Evolutionary conservation across 2,888 invertebrate species (phyloP), one percentile per base, ranked within the genome.

Genomic region (Dendrolimus houi): DNA sequence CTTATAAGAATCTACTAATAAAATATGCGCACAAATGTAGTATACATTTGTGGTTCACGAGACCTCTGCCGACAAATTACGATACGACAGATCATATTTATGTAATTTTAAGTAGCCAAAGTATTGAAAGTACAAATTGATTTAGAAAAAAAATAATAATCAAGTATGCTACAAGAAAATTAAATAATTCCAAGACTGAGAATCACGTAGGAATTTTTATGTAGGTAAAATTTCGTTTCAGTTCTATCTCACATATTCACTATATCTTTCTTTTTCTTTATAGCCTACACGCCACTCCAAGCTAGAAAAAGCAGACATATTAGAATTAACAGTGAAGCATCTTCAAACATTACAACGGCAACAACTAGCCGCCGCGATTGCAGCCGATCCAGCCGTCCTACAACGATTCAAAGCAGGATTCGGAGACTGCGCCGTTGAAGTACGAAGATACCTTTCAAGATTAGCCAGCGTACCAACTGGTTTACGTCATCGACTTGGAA

Each of bases 301-400:
- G 81, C 91, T 98, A 72, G 98, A 98, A 83, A 98, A 98, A 79
- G 98, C 98, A 0, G 98, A 98, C 82, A 98, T 98, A 68, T 89
- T 98, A 57, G 98, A 98, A 85, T 95, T 98, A 92, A 97, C 98
- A 1, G 98, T 98, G 55, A 96, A 97, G 77, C 97, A 98, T 79
- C 91, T 99, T 56, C 96, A 97, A 79, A 95, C 95, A 61, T 89
- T 98, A 13, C 98, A 98, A 76, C 93, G 96, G 10, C 97, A 97
- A 78, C 97, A 97, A 80, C 85, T 95, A 54, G 95, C 95, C 9
- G 93, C 95, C 65, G 95, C 96, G 40, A 95, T 96, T 65, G 94
- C 96, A 0, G 94, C 95, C 9, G 97, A 98, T 80, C 96, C 97
- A 0, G 94, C 94, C 13, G 95, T 97, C 1, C 89, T 97, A 54